Conservation (phyloP, 2,797 vertebrate genomes). For the Hippocampus kuda region DNA sequence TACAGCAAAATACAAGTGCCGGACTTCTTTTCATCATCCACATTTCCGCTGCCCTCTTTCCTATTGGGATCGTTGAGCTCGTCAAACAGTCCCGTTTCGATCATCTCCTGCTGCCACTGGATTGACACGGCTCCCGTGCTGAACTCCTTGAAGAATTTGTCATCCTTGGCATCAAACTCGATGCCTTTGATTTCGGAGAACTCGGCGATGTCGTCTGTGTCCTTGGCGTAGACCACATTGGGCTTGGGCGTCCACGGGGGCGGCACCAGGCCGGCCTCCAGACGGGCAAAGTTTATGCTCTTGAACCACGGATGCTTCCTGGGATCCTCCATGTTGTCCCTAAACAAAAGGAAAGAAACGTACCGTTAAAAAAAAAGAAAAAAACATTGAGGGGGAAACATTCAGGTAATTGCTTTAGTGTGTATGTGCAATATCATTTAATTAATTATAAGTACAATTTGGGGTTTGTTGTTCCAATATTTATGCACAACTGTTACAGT, state of each 20-base stretch:
- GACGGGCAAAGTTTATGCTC: constrained; percentile 79
- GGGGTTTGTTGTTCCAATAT: no score
- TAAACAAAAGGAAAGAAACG: constrained; percentile 21
- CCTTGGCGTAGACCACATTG: constrained; percentile 88
- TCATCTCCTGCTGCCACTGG: constrained; percentile 85
- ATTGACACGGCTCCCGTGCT: constrained; percentile 78
- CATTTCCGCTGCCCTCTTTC: constrained; percentile 52
- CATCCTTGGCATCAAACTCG: constrained; percentile 80
- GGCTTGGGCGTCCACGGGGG: constrained; percentile 86
- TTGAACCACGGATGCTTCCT: constrained; percentile 88
- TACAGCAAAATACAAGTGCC: constrained; percentile 82
- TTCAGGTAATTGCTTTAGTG: no score
- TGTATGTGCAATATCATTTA: no score
- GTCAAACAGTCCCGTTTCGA: constrained; percentile 82
- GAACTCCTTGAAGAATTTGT: constrained; percentile 85
- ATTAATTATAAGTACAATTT: no score
- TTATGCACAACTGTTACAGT: no score
- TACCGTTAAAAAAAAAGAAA: not conserved
- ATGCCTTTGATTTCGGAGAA: constrained; percentile 85
- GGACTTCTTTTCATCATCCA: constrained; percentile 70
- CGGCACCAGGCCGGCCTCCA: constrained; percentile 80
- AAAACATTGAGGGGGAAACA: no score
- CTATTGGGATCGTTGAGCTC: constrained; percentile 85
- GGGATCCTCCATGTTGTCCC: constrained; percentile 75
- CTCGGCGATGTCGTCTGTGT: constrained; percentile 82